Evolutionary conservation across 1,140 invertebrate genomes (phyloP).

Genomic region (Leptoteleia sp.): DNA sequence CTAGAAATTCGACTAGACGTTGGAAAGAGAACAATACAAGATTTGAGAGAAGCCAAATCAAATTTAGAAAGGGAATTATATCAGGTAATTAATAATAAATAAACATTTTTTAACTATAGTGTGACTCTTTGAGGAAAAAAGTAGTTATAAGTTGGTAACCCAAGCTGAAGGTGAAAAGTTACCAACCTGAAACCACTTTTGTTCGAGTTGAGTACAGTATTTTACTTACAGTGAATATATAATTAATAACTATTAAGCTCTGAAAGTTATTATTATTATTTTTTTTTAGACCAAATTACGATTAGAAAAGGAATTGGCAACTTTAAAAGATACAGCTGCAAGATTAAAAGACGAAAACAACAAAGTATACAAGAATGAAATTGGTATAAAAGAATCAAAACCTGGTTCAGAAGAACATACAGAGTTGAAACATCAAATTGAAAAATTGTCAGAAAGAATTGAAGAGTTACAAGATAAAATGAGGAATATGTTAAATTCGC

Average conservation of each 20-base stretch:
- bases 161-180: too few relatives aligned
- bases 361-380: too few relatives aligned
- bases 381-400: conserved; percentile 57
- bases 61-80: conserved; percentile 71
- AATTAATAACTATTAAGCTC: too few relatives aligned
- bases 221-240: too few relatives aligned
- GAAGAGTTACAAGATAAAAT: conserved; percentile 72
- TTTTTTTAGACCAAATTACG: conserved; percentile 72
- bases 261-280: too few relatives aligned
- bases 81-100: too few relatives aligned
- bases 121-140: too few relatives aligned
- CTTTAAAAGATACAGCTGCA: conserved; percentile 48
- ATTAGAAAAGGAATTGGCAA: conserved; percentile 72
- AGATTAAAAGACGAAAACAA: too few relatives aligned
- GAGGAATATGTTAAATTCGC: conserved; percentile 57
- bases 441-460: conserved; percentile 67
- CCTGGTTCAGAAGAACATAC: conserved; percentile 50
- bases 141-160: too few relatives aligned
- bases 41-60: conserved; percentile 68
- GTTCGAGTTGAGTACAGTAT: too few relatives aligned
- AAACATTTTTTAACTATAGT: too few relatives aligned
- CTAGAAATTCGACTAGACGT: conserved; percentile 75
- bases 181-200: too few relatives aligned
- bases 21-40: conserved; percentile 72
- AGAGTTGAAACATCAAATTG: conserved; percentile 66